A percentile compares a stretch with the other conserved stretches of the same genome.
phyloP scores from a whole-genome alignment of 2,888 invertebrate species.

The Rhabditophanes sp. region DNA sequence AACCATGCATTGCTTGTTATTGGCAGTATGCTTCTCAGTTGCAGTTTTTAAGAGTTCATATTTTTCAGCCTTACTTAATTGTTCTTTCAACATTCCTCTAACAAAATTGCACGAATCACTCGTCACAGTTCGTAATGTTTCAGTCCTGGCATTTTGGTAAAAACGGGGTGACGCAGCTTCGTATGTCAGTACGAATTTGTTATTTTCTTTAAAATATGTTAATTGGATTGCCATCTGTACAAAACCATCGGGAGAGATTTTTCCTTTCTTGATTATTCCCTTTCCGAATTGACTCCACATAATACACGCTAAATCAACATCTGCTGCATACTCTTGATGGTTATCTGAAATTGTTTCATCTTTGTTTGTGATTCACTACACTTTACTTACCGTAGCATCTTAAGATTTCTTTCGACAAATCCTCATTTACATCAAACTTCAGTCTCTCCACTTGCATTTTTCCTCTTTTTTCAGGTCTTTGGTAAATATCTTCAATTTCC shows the following conservation, averaged over 20 bases:
- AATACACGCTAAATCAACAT: conserved; percentile 24
- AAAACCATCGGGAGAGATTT: conserved; percentile 81
- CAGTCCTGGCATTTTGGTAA: conserved; percentile 84
- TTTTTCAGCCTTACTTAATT: conserved; percentile 46
- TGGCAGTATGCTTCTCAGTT: conserved; percentile 89
- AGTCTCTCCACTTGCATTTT: conserved; percentile 20
- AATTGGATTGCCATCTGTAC: conserved; percentile 80
- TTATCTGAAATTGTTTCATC: too few relatives aligned
- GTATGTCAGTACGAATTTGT: conserved; percentile 80
- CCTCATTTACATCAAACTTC: conserved; percentile 14
- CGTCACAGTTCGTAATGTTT: conserved; percentile 86
- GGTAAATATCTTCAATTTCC: conserved; percentile 5
- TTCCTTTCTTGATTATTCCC: conserved; percentile 74
- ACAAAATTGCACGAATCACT: conserved; percentile 85
- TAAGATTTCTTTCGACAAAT: too few relatives aligned
- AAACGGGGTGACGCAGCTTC: conserved; percentile 94
- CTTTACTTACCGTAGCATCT: too few relatives aligned
- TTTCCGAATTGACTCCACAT: conserved; percentile 34
- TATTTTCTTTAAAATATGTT: conserved; percentile 53
- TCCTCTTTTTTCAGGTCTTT: too few relatives aligned
- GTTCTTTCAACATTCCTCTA: conserved; percentile 66
- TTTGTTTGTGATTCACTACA: too few relatives aligned
- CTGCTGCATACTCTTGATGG: too few relatives aligned
- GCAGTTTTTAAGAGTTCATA: conserved; percentile 54
- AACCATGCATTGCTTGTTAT: conserved; percentile 47